Evolutionary conservation across 53 echinoderm and acorn worm species (phyloP), one percentile per base, ranked within the genome.

Genomic region (Holothuria scabra): DNA sequence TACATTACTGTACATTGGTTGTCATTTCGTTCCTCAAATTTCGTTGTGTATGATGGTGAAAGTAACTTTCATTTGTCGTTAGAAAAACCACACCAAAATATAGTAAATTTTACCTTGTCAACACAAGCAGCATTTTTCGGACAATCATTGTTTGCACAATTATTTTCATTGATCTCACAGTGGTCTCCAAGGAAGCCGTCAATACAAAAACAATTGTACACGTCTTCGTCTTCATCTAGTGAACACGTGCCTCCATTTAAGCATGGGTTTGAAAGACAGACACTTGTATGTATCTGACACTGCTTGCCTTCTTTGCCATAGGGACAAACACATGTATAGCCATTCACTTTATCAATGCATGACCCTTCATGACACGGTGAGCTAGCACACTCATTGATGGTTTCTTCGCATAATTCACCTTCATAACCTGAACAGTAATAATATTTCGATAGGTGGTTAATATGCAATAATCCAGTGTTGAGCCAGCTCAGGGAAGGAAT

Each of bases 241-340:
- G 44, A 44, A 25, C 82, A 81, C 8, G 82, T 81, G 14, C 82
- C 82, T 5, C 82, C 82, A 49, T 81, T 61, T 2, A 14, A 41
- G 46, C 82, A 81, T 23, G 82, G 82, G 37, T 81, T 81, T n/a
- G 65, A 24, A 8, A 61, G 65, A 20, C 82, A 81, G 5, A 81
- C 24, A 32, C 82, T 81, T 18, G 62, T 81, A 14, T 52, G 52
- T 32, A 64, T 49, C 28, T 81, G 62, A 9, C 82, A 81, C 19
- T 22, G 22, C 3, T 63, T 44, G 35, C 82, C 82, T n/a, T 37
- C 65, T 25, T 48, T 21, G 20, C 62, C 44, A 5, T 28, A 8
- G 9, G 82, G 82, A 37, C 82, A 81, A 4, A 12, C 64, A 25
- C 82, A 81, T 33, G 24, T 28, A 35, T 81, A 81, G 32, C 82